A percentile compares a stretch with the other conserved stretches of the same genome.
Conservation (phyloP, 2,888 invertebrate species). For the Carterocephalus palaemon region DNA sequence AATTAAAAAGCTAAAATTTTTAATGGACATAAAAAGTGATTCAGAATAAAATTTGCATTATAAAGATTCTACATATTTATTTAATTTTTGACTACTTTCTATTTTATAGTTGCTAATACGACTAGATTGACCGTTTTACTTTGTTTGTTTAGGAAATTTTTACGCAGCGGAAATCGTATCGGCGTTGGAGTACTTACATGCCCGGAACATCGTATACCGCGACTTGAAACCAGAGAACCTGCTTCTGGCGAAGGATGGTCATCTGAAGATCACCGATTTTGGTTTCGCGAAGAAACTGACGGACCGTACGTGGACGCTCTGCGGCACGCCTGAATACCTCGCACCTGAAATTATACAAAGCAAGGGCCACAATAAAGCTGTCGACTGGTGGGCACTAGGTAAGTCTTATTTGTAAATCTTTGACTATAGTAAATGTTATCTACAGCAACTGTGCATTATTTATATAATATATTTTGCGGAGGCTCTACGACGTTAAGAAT, state of each 20-base stretch:
- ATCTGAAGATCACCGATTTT: constrained; percentile 98
- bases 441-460: too few relatives aligned
- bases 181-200: constrained; percentile 96
- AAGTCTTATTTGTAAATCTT: constrained; percentile 39
- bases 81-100: too few relatives aligned
- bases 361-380: constrained; percentile 98
- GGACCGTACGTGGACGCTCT: constrained; percentile 97
- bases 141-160: constrained; percentile 83
- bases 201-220: constrained; percentile 90
- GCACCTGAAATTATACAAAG: constrained; percentile 98
- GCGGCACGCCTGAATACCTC: constrained; percentile 98
- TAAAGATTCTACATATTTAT: too few relatives aligned
- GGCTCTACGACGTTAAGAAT: too few relatives aligned
- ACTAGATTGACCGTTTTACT: too few relatives aligned
- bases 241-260: constrained; percentile 93
- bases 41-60: too few relatives aligned
- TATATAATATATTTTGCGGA: too few relatives aligned
- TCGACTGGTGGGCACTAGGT: constrained; percentile 99
- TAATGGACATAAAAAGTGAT: too few relatives aligned
- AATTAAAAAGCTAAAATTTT: too few relatives aligned
- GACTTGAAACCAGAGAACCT: constrained; percentile 97
- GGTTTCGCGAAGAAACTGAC: constrained; percentile 97
- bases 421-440: too few relatives aligned
- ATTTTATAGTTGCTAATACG: too few relatives aligned
- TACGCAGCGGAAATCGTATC: constrained; percentile 96